A percentile compares a stretch with the other conserved stretches of the same genome.
phyloP scores from a whole-genome alignment of 1,140 invertebrate species.

The Acromyrmex charruanus region DNA sequence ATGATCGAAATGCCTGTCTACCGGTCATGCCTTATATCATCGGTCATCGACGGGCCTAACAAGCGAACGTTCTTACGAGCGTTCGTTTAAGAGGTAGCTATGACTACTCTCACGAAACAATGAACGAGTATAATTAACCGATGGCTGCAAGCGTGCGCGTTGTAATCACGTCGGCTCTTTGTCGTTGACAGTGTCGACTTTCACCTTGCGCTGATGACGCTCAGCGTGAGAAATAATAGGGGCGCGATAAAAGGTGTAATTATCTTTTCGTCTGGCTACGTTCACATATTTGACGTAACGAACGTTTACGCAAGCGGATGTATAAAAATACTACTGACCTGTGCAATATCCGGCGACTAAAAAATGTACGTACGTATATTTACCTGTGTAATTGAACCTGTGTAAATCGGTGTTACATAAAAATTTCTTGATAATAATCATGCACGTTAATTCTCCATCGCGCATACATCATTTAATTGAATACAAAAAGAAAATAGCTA shows the following conservation, averaged over 20 bases:
- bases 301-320: constrained; percentile 12
- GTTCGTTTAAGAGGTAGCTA: background rate
- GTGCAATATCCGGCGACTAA: constrained; percentile 22
- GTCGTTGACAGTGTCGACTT: constrained; percentile 35
- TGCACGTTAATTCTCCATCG: background rate
- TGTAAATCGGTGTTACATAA: constrained; percentile 1
- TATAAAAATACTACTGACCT: background rate
- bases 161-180: constrained; percentile 6
- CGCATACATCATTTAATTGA: constrained; percentile 15
- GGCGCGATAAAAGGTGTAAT: background rate
- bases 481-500: background rate
- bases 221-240: constrained; percentile 42
- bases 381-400: background rate
- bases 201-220: constrained; percentile 39
- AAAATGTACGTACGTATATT: background rate
- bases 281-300: constrained; percentile 21
- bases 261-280: background rate
- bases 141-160: constrained; percentile 3
- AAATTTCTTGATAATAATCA: background rate
- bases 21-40: constrained; percentile 38
- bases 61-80: constrained; percentile 30
- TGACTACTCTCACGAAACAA: constrained; percentile 13
- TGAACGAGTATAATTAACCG: constrained; percentile 40
- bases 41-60: constrained; percentile 35
- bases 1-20: constrained; percentile 34